A percentile compares a stretch with the other conserved stretches of the same genome.
Conservation (phyloP, 2,113 vertebrate genomes). For the Anhinga anhinga region DNA sequence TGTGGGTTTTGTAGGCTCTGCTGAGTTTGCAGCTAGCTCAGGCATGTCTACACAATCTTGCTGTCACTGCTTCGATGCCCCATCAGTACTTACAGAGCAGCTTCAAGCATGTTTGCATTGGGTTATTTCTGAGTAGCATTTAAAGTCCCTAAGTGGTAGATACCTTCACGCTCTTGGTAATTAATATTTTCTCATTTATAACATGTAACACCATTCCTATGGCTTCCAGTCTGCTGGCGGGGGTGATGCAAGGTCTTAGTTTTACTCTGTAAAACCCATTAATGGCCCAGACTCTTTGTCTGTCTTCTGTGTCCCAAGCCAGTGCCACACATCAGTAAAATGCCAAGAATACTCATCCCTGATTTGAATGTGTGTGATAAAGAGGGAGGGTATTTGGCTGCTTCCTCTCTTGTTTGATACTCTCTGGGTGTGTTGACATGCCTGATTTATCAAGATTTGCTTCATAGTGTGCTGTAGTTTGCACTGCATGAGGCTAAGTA, state of each 20-base stretch:
- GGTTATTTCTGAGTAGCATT: background rate
- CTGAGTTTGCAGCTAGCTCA: background rate
- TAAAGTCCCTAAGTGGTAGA: background rate
- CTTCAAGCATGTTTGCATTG: background rate
- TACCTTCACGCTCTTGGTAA: background rate
- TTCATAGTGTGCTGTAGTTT: background rate
- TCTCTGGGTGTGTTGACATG: background rate
- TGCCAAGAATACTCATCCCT: background rate
- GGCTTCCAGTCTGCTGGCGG: background rate
- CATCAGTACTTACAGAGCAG: background rate
- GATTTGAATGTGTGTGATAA: background rate
- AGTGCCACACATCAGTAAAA: background rate
- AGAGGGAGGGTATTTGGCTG: background rate
- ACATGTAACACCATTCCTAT: accelerated
- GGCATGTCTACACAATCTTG: background rate
- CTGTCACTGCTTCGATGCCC: background rate
- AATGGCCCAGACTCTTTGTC: background rate
- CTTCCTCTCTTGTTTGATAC: background rate
- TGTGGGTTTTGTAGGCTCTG: background rate
- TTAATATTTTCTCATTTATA: background rate
- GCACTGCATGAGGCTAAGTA: background rate
- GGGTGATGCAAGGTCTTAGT: background rate
- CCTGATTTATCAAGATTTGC: conserved; percentile 28
- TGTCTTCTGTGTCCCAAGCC: background rate
- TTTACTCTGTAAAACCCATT: background rate